Evolutionary conservation across 2,888 invertebrate species (phyloP).

Genomic region (Shargacucullia verbasci): DNA sequence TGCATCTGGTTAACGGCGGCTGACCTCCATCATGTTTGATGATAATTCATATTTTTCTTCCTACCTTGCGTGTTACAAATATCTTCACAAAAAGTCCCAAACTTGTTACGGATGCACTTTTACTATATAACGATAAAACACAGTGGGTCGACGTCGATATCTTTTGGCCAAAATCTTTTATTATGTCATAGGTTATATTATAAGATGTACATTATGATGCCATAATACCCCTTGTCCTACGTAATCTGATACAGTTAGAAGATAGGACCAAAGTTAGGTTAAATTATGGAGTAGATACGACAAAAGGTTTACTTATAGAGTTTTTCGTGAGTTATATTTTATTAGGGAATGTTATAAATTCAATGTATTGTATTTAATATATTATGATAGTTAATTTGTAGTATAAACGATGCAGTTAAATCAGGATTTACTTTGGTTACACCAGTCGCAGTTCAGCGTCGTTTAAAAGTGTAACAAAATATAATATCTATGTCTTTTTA

Average conservation of each 20-base stretch:
- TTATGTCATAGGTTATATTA: neutral
- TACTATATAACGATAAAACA: slow-evolving; percentile 19
- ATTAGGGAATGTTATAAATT: neutral
- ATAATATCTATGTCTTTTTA: no score
- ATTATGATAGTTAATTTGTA: no score
- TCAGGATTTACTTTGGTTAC: no score
- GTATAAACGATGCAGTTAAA: no score
- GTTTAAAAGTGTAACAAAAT: no score
- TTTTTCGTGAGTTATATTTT: neutral
- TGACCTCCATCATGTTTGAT: no score
- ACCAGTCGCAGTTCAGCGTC: no score
- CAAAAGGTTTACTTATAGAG: no score
- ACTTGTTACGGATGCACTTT: slow-evolving; percentile 23
- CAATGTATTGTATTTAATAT: no score
- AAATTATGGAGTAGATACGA: neutral
- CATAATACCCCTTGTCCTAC: neutral
- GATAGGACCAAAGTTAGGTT: slow-evolving; percentile 7
- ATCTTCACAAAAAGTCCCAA: slow-evolving; percentile 37
- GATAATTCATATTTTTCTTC: no score
- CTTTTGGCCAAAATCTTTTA: slow-evolving; percentile 17
- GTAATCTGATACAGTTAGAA: neutral
- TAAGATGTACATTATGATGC: neutral
- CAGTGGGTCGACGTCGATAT: slow-evolving; percentile 9
- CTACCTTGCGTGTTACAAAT: slow-evolving; percentile 23
- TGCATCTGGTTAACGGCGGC: no score